These are phyloP conservation scores for Odontesthes bonariensis DNA, from an alignment of 2,113 vertebrate species.

Conservation along the genomic window DNA sequence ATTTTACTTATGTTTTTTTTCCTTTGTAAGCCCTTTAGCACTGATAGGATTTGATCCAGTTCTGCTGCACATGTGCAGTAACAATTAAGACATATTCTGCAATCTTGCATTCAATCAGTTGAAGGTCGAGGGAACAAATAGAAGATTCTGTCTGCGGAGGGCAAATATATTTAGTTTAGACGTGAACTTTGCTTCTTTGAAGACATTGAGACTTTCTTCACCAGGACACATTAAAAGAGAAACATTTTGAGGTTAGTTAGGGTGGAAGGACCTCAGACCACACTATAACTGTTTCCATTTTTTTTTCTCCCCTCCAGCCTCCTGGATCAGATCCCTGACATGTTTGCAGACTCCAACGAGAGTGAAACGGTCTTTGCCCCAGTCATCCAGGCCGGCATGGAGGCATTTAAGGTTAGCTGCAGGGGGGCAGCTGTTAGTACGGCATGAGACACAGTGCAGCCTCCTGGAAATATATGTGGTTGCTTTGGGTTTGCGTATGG, in stretches of 20 bases:
- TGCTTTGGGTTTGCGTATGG: not conserved
- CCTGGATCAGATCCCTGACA: slow-evolving; percentile 95
- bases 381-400: slow-evolving; percentile 93
- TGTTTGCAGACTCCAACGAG: slow-evolving; percentile 94
- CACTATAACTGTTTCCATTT: slow-evolving; percentile 7
- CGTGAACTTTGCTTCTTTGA: not conserved
- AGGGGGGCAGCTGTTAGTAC: slow-evolving; percentile 31
- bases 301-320: slow-evolving; percentile 80
- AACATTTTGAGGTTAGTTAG: not conserved
- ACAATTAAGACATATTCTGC: too few relatives aligned
- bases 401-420: slow-evolving; percentile 91
- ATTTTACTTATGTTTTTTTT: too few relatives aligned
- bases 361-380: slow-evolving; percentile 95
- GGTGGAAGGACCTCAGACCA: not conserved
- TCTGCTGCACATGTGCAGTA: too few relatives aligned
- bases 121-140: too few relatives aligned
- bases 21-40: too few relatives aligned
- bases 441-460: not conserved
- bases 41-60: too few relatives aligned
- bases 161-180: too few relatives aligned
- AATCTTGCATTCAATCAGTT: too few relatives aligned
- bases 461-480: not conserved
- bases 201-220: not conserved
- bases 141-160: too few relatives aligned
- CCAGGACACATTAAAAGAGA: not conserved